These are phyloP conservation scores for Emydoidea blandingii DNA, from an alignment of 2,797 vertebrate genomes.

Conservation along the genomic window DNA sequence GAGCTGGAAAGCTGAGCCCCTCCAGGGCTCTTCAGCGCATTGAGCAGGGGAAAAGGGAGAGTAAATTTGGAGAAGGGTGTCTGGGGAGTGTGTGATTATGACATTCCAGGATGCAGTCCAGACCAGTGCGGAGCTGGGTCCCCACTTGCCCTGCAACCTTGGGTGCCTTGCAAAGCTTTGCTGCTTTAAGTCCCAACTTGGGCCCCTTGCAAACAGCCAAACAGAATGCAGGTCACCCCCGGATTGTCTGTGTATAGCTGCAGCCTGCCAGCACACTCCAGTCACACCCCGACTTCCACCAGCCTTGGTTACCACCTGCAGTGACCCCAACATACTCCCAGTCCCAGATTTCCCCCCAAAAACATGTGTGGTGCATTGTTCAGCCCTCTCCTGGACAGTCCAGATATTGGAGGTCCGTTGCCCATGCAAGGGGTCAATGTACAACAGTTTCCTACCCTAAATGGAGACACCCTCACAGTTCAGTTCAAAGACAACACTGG, in stretches of 20 bases:
- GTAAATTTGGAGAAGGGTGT: fast-evolving
- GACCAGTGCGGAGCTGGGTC: neutral
- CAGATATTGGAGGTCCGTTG: too few relatives aligned
- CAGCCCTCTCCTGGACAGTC: neutral
- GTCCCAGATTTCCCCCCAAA: too few relatives aligned
- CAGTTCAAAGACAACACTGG: neutral
- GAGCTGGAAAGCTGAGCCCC: constrained; percentile 12
- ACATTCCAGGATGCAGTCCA: neutral
- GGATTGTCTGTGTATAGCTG: neutral
- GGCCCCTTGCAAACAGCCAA: neutral
- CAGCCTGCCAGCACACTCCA: too few relatives aligned
- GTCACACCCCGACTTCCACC: too few relatives aligned
- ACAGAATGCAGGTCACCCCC: neutral
- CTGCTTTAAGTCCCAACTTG: neutral
- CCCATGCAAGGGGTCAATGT: neutral
- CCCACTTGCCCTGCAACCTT: neutral
- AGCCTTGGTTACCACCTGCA: neutral
- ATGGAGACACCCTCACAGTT: neutral
- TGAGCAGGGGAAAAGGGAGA: neutral
- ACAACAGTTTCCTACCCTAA: neutral
- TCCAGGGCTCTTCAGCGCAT: neutral
- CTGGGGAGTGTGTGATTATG: neutral
- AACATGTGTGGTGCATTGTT: neutral
- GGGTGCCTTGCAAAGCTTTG: neutral
- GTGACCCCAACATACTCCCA: neutral